Percentiles rank a stretch among this genome's conserved stretches.
Evolutionary conservation across 2,888 invertebrate species (phyloP).

Genomic region (Watsonalla cultraria): DNA sequence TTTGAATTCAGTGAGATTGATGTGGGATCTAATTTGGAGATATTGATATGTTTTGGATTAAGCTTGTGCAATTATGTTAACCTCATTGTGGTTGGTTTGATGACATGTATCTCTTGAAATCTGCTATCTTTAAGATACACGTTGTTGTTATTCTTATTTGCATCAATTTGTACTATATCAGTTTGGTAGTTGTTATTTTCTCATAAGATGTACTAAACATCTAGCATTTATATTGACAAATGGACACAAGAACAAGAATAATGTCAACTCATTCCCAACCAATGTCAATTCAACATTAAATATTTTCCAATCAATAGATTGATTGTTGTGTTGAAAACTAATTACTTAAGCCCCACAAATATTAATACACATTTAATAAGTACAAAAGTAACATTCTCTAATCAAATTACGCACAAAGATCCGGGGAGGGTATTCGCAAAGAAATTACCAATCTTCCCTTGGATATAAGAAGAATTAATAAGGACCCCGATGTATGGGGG

Average conservation of each 20-base stretch:
- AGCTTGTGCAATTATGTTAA: neutral
- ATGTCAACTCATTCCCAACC: too few species aligned
- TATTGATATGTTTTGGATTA: conserved; percentile 5
- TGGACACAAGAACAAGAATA: too few species aligned
- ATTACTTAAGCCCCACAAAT: neutral
- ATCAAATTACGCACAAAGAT: conserved; percentile 33
- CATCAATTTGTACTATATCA: too few species aligned
- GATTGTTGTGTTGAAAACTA: neutral
- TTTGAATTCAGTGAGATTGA: conserved; percentile 24
- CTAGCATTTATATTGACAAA: too few species aligned
- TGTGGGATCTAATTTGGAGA: conserved; percentile 10
- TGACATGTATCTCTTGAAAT: neutral
- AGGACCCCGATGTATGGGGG: conserved; percentile 36
- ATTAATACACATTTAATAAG: neutral
- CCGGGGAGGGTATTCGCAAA: conserved; percentile 31
- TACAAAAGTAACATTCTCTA: conserved; percentile 7
- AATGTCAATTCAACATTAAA: neutral
- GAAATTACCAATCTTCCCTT: conserved; percentile 48
- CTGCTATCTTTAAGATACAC: too few species aligned
- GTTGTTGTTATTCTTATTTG: too few species aligned
- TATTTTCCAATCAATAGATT: neutral
- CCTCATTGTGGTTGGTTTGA: neutral
- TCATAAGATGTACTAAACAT: too few species aligned
- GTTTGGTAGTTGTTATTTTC: too few species aligned
- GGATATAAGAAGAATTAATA: conserved; percentile 51